Evolutionary conservation across 2,113 vertebrate species (phyloP).

Genomic region (Siniperca chuatsi): DNA sequence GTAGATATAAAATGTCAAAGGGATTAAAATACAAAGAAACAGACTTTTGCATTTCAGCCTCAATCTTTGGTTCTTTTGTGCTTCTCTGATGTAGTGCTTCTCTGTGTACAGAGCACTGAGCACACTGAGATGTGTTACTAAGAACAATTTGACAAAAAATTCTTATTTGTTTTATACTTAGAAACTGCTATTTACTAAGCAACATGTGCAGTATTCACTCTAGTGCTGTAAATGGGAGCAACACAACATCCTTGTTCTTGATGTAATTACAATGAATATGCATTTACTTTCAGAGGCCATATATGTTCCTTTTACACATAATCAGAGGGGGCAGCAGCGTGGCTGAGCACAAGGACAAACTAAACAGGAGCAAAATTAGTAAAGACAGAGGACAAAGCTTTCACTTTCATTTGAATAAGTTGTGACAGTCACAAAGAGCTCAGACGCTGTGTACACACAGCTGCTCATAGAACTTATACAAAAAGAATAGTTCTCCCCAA

Average conservation of each 20-base stretch:
- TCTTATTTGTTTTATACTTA: neutral
- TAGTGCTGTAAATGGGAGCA: conserved; percentile 15
- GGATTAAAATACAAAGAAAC: conserved; percentile 53
- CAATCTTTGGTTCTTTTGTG: conserved; percentile 13
- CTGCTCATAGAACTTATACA: neutral
- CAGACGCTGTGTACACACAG: conserved; percentile 16
- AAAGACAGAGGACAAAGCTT: conserved; percentile 52
- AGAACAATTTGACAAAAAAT: conserved; percentile 28
- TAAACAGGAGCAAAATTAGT: conserved; percentile 53
- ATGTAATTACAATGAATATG: conserved; percentile 59
- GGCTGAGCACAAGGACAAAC: conserved; percentile 48
- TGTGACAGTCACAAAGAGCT: conserved; percentile 44
- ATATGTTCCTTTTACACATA: conserved; percentile 39
- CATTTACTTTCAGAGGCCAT: conserved; percentile 52
- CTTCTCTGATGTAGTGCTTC: neutral
- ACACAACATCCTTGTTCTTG: conserved; percentile 11
- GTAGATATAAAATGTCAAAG: conserved; percentile 41
- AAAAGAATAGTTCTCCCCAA: conserved; percentile 7
- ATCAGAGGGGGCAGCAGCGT: conserved; percentile 46
- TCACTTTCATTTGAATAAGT: conserved; percentile 50
- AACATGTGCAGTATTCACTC: neutral
- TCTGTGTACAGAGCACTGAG: conserved; percentile 11
- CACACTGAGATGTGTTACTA: conserved; percentile 24
- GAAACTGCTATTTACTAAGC: neutral
- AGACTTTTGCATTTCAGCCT: conserved; percentile 16